Base-by-base conservation (phyloP, 1,140 invertebrate species). In the Asbolus verrucosus region DNA sequence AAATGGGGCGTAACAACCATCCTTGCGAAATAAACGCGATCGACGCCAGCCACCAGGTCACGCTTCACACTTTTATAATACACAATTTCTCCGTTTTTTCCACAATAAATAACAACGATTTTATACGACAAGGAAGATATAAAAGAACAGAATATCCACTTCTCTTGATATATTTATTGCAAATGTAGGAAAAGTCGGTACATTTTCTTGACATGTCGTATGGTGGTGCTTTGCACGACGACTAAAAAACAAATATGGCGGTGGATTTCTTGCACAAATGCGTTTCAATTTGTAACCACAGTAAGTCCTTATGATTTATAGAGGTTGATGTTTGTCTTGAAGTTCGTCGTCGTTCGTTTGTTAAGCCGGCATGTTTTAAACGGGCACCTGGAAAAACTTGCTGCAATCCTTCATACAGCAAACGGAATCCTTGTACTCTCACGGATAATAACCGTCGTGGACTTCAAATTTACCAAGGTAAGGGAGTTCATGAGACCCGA, bases 91-190 rank as follows among this genome's bases (percentile, higher is more conserved):
- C 1, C 21, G 18, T 3, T 46, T 46, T 46, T 21, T 21, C 14
- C 3, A 19, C 41, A 36, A 36, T 36, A 18, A 16, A 50, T 9
- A 54, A 54, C 24, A 54, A 54, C 46, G 11, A 24, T 30, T 54
- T 54, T 27, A 54, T 50, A n/a, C 11, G 46, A 54, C 46, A 31
- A 27, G n/a, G 33, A 6, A 8, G 33, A 11, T 11, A 36, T 36
- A 36, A 50, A 21, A 14, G 11, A 27, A 54, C 46, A 30, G 46
- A n/a, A 54, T 54, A 54, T 27, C 19, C 11, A 21, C 43, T 50
- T 50, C 21, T 9, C 9, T 19, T 54, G 46, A 54, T 54, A 54
- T 54, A 54, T 54, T 54, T 54, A 54, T 54, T 13, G 11, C 46
- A 24, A 54, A 54, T 54, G 19, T 54, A 54, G 3, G 46, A 31